These are phyloP conservation scores for Virgularia gustaviana DNA, from an alignment of 92 coral and sea anemone species.

Conservation along the genomic window DNA sequence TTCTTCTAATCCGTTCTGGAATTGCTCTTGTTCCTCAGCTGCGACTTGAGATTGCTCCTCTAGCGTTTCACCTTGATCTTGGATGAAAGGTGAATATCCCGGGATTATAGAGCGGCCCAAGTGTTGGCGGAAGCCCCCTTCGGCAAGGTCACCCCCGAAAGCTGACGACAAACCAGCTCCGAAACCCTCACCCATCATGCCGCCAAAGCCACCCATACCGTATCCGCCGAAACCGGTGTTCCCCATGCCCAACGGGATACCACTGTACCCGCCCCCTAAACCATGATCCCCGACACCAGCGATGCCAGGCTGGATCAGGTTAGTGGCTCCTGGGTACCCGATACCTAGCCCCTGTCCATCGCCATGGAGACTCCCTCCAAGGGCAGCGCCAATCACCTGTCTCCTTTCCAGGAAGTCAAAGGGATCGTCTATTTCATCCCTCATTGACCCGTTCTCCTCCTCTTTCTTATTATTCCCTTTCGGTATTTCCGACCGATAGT, in stretches of 20 bases:
- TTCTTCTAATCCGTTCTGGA: no score
- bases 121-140: slow-evolving; percentile 19
- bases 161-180: slow-evolving; percentile 56
- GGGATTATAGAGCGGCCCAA: slow-evolving; percentile 11
- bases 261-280: slow-evolving; percentile 30
- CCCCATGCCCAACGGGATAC: slow-evolving; percentile 20
- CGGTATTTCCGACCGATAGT: slow-evolving; percentile 12
- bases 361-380: slow-evolving; percentile 40
- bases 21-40: no score
- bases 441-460: not conserved
- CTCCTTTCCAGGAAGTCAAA: slow-evolving; percentile 4
- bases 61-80: no score
- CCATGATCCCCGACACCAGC: slow-evolving; percentile 36
- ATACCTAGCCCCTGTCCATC: slow-evolving; percentile 46
- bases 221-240: slow-evolving; percentile 27
- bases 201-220: slow-evolving; percentile 47
- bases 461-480: not conserved
- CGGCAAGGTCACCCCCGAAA: slow-evolving; percentile 34
- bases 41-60: no score
- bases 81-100: not conserved
- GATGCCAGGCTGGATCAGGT: slow-evolving; percentile 26
- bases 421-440: slow-evolving; percentile 19
- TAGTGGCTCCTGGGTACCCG: slow-evolving; percentile 35
- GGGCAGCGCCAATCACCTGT: slow-evolving; percentile 26
- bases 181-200: slow-evolving; percentile 91